Evolutionary conservation across 2,113 vertebrate species (phyloP), one percentile per base, ranked within the genome.

Genomic region (Cyprinus carpio): DNA sequence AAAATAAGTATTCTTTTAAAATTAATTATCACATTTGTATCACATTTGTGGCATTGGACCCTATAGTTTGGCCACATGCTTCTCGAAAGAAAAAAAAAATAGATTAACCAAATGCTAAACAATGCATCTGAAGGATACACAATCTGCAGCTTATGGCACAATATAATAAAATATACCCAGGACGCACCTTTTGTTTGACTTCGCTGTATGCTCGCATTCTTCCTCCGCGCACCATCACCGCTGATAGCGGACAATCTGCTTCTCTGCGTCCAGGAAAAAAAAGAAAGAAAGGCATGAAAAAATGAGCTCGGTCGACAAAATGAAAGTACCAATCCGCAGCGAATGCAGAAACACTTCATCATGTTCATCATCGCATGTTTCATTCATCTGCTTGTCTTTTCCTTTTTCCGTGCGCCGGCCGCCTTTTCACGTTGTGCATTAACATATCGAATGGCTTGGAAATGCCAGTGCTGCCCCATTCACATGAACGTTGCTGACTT

Each of bases 291-390:
- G 62, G 85, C 8, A 40, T 51, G 43, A 40, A 67, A 65, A 1
- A 88, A 49, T 16, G 27, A 88, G 89, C 89, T 82, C 86, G 85
- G 90, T 91, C 84, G 88, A 91, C 79, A 84, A 83, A 49, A 83
- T 58, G 88, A 75, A 0, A 46, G 58, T 81, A 25, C 60, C 60
- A 78, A 74, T 89, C 34, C 78, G 4, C 4, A 25, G 56, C 87
- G 84, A 60, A 23, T 82, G 72, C 90, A 90, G 91, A 88, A 74
- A 81, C 92, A 76, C 72, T 92, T 87, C 85, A 92, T 91, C 85
- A 92, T 91, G 88, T 90, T 93, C 90, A 92, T 95, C 92, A 93
- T 90, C 91, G 93, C 93, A 94, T 95, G 93, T 82, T 88, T 95
- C 93, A 95, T 92, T 93, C 93, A 95, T 95, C 90, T 92, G 92